These are phyloP conservation scores for Aquatica leii DNA, from an alignment of 2,888 invertebrate genomes.

Conservation along the genomic window DNA sequence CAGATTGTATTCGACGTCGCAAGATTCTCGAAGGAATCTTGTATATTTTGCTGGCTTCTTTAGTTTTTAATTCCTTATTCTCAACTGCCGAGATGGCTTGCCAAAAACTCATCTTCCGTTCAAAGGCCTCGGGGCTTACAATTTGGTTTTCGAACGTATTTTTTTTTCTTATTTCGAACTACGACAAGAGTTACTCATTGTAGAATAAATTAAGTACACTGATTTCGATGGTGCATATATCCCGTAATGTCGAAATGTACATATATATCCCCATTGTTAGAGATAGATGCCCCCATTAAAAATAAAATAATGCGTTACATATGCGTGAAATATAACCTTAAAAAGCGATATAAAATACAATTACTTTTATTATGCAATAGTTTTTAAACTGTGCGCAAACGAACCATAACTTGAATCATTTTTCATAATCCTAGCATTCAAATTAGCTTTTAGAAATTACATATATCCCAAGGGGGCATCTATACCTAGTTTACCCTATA, in stretches of 20 bases:
- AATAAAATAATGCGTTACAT: not conserved
- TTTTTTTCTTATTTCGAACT: conserved; percentile 2
- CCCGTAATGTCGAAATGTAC: not conserved
- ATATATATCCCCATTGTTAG: not conserved
- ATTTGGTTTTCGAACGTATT: conserved; percentile 3
- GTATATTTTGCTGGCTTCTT: conserved; percentile 1
- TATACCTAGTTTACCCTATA: no score
- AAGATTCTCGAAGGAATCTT: not conserved
- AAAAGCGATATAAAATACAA: conserved; percentile 3
- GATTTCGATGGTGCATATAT: conserved; percentile 5
- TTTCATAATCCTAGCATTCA: no score
- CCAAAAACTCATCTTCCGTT: no score
- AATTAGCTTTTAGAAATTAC: not conserved
- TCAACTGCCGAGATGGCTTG: no score
- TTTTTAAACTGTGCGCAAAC: conserved; percentile 1
- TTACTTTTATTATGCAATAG: conserved; percentile 3
- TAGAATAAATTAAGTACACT: conserved; percentile 1
- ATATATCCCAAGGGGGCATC: no score
- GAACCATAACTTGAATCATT: not conserved
- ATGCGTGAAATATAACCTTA: no score
- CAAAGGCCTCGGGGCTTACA: no score
- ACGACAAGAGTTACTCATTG: conserved; percentile 1
- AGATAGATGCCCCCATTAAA: not conserved
- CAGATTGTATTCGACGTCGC: conserved; percentile 2
- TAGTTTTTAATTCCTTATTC: conserved; percentile 3